Conservation (phyloP, 1,140 invertebrate genomes). For the Thereuonema tuberculata region DNA sequence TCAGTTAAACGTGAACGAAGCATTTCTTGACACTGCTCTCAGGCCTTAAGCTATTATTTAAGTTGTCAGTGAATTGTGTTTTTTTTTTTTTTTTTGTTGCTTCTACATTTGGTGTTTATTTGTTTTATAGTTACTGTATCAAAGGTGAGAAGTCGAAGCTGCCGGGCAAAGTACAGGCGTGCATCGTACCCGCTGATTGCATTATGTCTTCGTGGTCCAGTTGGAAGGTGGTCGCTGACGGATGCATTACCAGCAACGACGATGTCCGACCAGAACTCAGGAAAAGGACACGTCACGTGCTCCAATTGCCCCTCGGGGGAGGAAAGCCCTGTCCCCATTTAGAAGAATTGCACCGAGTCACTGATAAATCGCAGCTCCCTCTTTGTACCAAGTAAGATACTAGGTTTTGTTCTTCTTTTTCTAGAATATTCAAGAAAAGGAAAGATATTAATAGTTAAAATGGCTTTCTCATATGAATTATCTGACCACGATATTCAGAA, state of each 20-base stretch:
- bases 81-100: too few relatives aligned
- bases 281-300: constrained; percentile 29
- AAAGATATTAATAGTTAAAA: not conserved
- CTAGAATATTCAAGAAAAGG: not conserved
- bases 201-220: constrained; percentile 42
- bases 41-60: too few relatives aligned
- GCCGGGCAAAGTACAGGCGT: constrained; percentile 25
- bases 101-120: too few relatives aligned
- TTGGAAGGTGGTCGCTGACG: constrained; percentile 32
- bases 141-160: constrained; percentile 16
- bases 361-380: constrained; percentile 27
- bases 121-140: constrained; percentile 17
- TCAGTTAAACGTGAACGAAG: too few relatives aligned
- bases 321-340: constrained; percentile 35
- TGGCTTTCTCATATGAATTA: too few relatives aligned
- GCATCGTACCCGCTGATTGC: constrained; percentile 38
- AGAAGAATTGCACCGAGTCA: constrained; percentile 25
- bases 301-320: constrained; percentile 32
- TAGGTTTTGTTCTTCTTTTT: not conserved
- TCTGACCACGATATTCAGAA: too few relatives aligned
- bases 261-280: constrained; percentile 29
- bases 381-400: constrained; percentile 32
- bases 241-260: constrained; percentile 30
- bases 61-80: too few relatives aligned
- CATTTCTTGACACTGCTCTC: too few relatives aligned